phyloP scores from a whole-genome alignment of 30 jellyfish, hydroid and myxozoan species.

The Pelagia noctiluca region DNA sequence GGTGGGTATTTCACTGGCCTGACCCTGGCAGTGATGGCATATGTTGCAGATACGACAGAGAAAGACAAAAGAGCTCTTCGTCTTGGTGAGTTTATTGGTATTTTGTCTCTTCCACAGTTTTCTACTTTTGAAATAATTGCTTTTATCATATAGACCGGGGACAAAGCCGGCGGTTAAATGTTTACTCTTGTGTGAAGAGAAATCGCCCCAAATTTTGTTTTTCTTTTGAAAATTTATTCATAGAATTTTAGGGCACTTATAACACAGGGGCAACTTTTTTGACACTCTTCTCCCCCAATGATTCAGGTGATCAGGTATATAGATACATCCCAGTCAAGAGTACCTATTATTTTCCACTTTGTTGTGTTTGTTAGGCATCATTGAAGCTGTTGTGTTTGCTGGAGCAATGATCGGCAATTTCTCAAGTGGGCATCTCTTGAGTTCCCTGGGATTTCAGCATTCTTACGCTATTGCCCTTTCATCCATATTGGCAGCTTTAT shows the following conservation, averaged over 20 bases:
- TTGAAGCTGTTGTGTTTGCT: constrained; percentile 74
- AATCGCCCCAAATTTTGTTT: too few relatives aligned
- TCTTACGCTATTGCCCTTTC: constrained; percentile 66
- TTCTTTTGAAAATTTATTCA: too few relatives aligned
- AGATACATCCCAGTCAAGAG: too few relatives aligned
- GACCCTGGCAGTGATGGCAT: constrained; percentile 61
- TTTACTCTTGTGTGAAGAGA: too few relatives aligned
- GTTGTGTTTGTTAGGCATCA: constrained; percentile 74
- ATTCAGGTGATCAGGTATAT: too few relatives aligned
- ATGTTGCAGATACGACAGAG: constrained; percentile 81
- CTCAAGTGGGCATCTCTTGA: constrained; percentile 72
- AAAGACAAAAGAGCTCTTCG: constrained; percentile 62
- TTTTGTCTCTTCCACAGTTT: too few relatives aligned
- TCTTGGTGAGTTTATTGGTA: constrained; percentile 59
- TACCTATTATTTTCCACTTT: constrained; percentile 43
- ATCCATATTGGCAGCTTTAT: constrained; percentile 31
- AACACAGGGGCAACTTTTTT: too few relatives aligned
- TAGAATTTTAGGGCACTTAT: too few relatives aligned
- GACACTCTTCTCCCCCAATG: too few relatives aligned
- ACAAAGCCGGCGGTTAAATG: too few relatives aligned
- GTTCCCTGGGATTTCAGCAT: constrained; percentile 46
- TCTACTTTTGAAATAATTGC: too few relatives aligned
- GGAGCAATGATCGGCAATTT: constrained; percentile 58
- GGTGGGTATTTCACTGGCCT: constrained; percentile 87
- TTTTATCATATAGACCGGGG: too few relatives aligned